Percentiles rank a stretch among this genome's conserved stretches.
phyloP scores from a whole-genome alignment of 1,140 invertebrate genomes.

The Drosophila eugracilis region DNA sequence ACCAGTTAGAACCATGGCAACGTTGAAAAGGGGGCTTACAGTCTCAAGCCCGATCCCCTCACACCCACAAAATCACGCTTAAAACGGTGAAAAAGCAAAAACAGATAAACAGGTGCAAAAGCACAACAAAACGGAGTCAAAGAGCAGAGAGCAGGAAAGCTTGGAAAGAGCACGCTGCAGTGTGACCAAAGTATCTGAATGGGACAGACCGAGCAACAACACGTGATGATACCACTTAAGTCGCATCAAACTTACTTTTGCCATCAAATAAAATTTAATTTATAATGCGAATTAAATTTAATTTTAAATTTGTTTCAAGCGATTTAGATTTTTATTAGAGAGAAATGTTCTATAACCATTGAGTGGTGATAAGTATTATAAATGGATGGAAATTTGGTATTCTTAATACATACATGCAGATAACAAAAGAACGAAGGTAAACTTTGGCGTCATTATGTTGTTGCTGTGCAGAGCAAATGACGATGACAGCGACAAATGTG shows the following conservation, averaged over 20 bases:
- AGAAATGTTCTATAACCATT: too few relatives aligned
- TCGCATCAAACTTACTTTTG: constrained; percentile 12
- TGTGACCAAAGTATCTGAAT: constrained; percentile 33
- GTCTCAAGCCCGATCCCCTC: background rate
- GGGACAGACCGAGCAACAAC: constrained; percentile 39
- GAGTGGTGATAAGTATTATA: too few relatives aligned
- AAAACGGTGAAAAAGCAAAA: constrained; percentile 57
- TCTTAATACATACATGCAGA: constrained; percentile 41
- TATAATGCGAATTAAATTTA: too few relatives aligned
- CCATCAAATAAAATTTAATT: background rate
- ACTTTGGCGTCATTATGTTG: constrained; percentile 49
- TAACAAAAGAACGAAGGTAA: constrained; percentile 64
- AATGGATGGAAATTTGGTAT: background rate
- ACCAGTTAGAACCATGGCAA: constrained; percentile 67
- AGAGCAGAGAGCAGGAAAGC: constrained; percentile 19
- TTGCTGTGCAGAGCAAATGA: constrained; percentile 11
- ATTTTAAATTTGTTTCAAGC: too few relatives aligned
- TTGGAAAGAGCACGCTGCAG: constrained; percentile 27
- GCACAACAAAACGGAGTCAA: constrained; percentile 50
- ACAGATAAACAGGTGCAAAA: constrained; percentile 78
- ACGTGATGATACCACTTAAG: constrained; percentile 56
- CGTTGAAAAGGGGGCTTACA: constrained; percentile 9
- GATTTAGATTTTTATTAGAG: too few relatives aligned
- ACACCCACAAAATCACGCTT: constrained; percentile 1
- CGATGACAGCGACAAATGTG: constrained; percentile 66